phyloP scores from a whole-genome alignment of 1,140 invertebrate species.

The Pseudomyrmex flavicornis region DNA sequence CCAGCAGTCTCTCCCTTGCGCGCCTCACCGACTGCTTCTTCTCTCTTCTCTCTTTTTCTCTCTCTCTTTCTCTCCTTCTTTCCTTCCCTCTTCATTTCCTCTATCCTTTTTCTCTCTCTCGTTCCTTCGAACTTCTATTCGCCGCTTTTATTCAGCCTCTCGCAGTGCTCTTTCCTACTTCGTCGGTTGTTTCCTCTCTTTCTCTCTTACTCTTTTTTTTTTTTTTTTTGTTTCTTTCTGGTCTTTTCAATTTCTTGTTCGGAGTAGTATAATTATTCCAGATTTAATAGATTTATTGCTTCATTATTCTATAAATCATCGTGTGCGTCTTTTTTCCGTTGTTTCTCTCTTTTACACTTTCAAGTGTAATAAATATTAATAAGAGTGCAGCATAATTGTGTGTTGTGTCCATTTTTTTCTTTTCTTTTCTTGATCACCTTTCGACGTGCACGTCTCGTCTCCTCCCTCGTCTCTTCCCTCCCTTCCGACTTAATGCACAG shows the following conservation, averaged over 20 bases:
- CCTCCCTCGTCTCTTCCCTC: background rate
- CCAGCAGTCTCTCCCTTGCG: slow-evolving; percentile 46
- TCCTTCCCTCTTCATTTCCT: background rate
- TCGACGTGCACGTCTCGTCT: background rate
- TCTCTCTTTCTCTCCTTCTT: slow-evolving; percentile 18
- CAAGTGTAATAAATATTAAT: too few species aligned
- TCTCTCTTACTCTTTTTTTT: background rate
- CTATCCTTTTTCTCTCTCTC: slow-evolving; percentile 44
- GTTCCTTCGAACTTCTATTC: slow-evolving; percentile 39
- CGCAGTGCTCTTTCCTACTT: slow-evolving; percentile 36
- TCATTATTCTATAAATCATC: background rate
- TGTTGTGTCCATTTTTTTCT: background rate
- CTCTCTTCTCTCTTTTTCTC: slow-evolving; percentile 38
- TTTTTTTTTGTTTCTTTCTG: slow-evolving; percentile 2
- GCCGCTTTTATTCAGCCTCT: slow-evolving; percentile 63
- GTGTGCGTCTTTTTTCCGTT: background rate
- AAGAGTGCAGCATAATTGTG: too few species aligned
- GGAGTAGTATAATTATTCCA: background rate
- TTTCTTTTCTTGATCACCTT: slow-evolving; percentile 8
- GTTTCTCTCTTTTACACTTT: background rate
- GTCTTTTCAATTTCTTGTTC: slow-evolving; percentile 23
- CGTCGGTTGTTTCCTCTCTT: background rate
- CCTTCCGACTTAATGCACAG: slow-evolving; percentile 31
- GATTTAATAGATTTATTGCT: background rate
- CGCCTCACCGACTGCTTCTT: slow-evolving; percentile 58